phyloP scores from a whole-genome alignment of 2,797 vertebrate species.

The Ambastaia sidthimunki region DNA sequence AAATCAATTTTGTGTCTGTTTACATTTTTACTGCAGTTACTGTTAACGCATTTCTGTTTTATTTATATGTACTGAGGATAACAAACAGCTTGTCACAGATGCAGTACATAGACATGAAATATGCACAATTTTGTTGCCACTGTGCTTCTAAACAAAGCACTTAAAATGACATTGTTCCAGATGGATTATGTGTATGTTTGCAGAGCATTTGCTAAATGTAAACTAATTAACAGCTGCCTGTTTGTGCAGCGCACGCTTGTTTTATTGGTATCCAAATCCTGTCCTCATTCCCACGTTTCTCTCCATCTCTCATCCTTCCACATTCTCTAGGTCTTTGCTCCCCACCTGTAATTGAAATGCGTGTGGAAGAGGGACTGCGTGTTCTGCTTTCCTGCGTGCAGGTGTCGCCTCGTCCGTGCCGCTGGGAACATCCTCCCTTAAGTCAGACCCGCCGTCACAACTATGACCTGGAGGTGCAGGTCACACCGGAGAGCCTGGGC shows the following conservation, averaged over 20 bases:
- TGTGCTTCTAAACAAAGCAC: too few relatives aligned
- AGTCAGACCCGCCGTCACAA: conserved; percentile 73
- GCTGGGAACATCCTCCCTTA: conserved; percentile 78
- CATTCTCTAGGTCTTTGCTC: conserved; percentile 69
- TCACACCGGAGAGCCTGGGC: conserved; percentile 76
- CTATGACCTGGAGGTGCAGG: conserved; percentile 81
- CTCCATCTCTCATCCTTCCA: background rate
- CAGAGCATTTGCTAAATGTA: too few relatives aligned
- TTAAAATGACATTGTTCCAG: too few relatives aligned
- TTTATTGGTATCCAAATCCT: background rate
- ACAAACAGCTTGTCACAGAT: too few relatives aligned
- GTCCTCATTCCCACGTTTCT: background rate
- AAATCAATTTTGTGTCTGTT: too few relatives aligned
- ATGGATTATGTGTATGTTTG: too few relatives aligned
- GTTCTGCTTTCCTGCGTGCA: conserved; percentile 83
- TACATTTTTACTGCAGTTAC: too few relatives aligned
- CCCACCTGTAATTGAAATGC: conserved; percentile 71
- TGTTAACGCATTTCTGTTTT: too few relatives aligned
- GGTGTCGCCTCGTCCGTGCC: conserved; percentile 80
- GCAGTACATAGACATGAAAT: too few relatives aligned
- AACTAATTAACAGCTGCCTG: background rate
- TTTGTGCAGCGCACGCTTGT: background rate
- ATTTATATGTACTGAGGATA: too few relatives aligned
- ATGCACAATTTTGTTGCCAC: too few relatives aligned
- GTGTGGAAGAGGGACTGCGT: conserved; percentile 72